Conservation (phyloP, 2,888 invertebrate genomes). For the Platycheirus rosarum region DNA sequence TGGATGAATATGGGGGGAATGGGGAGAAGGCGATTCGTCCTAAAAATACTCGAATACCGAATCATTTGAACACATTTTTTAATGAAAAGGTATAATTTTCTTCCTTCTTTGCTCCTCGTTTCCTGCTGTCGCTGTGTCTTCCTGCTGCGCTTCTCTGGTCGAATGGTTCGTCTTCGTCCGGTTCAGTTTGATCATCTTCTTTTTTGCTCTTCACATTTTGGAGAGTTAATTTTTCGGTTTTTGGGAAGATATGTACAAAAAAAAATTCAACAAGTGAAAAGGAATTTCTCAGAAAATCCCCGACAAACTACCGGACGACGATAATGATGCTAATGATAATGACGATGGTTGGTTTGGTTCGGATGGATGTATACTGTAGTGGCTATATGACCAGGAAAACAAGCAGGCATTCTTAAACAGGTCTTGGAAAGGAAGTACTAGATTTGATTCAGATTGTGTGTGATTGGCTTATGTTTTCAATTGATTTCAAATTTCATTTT, state of each 20-base stretch:
- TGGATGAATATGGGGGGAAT: slow-evolving; percentile 29
- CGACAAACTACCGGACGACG: slow-evolving; percentile 32
- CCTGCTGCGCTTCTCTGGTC: slow-evolving; percentile 18
- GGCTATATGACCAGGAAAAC: slow-evolving; percentile 55
- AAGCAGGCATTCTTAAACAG: slow-evolving; percentile 49
- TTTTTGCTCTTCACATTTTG: slow-evolving; percentile 11
- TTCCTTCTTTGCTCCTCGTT: slow-evolving; percentile 33
- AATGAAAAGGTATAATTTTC: slow-evolving; percentile 74
- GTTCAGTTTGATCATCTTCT: slow-evolving; percentile 51
- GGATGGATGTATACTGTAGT: slow-evolving; percentile 8
- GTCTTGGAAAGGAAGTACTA: slow-evolving; percentile 71
- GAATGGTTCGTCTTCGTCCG: slow-evolving; percentile 32
- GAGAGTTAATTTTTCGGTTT: slow-evolving; percentile 58
- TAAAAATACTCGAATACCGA: slow-evolving; percentile 49
- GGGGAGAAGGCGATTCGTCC: slow-evolving; percentile 48
- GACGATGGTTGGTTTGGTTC: slow-evolving; percentile 4
- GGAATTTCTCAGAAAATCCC: slow-evolving; percentile 71
- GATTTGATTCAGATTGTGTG: slow-evolving; percentile 52
- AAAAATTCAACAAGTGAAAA: slow-evolving; percentile 63
- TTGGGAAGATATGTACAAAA: slow-evolving; percentile 21
- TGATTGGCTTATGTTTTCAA: slow-evolving; percentile 59
- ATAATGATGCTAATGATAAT: slow-evolving; percentile 35
- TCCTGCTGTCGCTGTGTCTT: slow-evolving; percentile 32
- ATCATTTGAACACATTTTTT: slow-evolving; percentile 56
- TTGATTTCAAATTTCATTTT: slow-evolving; percentile 69